A percentile compares a stretch with the other conserved stretches of the same genome.
These are phyloP conservation scores for Salvelinus fontinalis DNA, from an alignment of 2,113 vertebrate species.

Conservation along the genomic window DNA sequence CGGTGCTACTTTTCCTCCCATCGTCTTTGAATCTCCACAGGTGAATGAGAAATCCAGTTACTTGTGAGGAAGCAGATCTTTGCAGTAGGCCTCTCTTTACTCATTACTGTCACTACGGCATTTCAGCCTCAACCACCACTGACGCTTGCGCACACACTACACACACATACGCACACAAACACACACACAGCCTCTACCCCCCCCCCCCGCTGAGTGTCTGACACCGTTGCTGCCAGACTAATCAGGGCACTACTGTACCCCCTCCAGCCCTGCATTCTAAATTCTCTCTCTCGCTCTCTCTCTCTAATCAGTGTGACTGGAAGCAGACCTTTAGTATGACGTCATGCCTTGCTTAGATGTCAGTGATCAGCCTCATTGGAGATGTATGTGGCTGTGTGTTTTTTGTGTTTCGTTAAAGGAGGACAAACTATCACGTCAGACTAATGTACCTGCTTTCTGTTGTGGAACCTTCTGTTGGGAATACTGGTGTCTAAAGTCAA, in stretches of 20 bases:
- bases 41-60: neutral
- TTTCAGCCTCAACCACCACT: neutral
- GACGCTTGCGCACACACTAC: conserved; percentile 22
- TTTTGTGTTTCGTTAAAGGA: no score
- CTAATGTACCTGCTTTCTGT: no score
- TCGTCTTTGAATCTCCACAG: conserved; percentile 12
- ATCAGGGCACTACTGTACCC: conserved; percentile 53
- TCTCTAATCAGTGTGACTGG: conserved; percentile 45
- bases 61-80: conserved; percentile 25
- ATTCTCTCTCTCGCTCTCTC: conserved; percentile 16
- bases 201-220: conserved; percentile 62
- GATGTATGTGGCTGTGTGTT: no score
- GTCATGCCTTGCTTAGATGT: conserved; percentile 19
- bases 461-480: no score
- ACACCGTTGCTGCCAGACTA: conserved; percentile 71
- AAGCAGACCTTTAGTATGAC: conserved; percentile 54
- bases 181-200: conserved; percentile 26
- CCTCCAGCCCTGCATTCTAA: neutral
- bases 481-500: no score
- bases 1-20: conserved; percentile 7
- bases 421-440: no score
- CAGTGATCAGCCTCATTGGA: neutral
- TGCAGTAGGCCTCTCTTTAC: neutral
- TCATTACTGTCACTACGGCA: no score
- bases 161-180: conserved; percentile 20